Conservation (phyloP, 2,113 vertebrate genomes). For the Corvus cornix region DNA sequence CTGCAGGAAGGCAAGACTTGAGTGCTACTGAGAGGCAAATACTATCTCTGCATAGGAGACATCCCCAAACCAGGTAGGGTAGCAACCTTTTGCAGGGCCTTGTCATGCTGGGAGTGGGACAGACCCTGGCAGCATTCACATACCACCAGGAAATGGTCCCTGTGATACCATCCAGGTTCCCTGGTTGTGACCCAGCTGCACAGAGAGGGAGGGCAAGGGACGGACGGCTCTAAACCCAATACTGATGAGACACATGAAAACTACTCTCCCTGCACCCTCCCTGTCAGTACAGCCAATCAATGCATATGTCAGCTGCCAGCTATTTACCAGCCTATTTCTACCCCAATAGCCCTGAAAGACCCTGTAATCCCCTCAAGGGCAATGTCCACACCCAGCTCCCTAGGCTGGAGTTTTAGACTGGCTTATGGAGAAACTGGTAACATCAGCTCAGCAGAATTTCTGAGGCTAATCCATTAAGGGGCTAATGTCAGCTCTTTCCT, state of each 20-base stretch:
- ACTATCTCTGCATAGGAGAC: neutral
- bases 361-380: neutral
- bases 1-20: neutral
- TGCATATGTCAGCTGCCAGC: neutral
- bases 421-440: slow-evolving; percentile 24
- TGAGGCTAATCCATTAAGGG: slow-evolving; percentile 19
- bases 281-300: neutral
- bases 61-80: neutral
- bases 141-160: neutral
- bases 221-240: neutral
- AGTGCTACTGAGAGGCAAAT: neutral
- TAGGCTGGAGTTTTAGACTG: neutral
- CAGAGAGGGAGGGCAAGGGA: neutral
- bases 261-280: accelerated
- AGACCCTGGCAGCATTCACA: neutral
- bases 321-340: neutral
- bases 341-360: neutral
- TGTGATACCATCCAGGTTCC: neutral
- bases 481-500: neutral
- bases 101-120: neutral
- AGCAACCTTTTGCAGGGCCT: neutral
- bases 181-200: neutral
- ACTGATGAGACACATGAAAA: neutral
- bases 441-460: neutral
- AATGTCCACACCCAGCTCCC: neutral